phyloP scores from a whole-genome alignment of 2,113 vertebrate genomes.

The Rhea pennata region DNA sequence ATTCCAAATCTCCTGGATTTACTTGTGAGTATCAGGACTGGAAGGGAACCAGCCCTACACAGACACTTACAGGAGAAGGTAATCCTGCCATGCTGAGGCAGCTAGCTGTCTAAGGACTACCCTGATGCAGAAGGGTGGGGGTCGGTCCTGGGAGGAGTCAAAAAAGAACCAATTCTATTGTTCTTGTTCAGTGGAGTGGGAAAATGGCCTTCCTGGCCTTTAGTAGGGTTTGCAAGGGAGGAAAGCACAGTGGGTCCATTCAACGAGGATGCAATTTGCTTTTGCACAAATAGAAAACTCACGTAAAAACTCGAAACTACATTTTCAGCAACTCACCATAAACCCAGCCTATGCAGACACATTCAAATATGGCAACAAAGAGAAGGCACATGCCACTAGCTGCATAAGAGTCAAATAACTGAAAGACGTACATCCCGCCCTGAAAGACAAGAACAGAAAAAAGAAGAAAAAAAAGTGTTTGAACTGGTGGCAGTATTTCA shows the following conservation, averaged over 20 bases:
- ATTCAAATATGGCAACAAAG: constrained; percentile 98
- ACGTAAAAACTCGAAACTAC: neutral
- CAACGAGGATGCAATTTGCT: neutral
- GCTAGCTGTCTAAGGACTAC: neutral
- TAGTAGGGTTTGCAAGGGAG: neutral
- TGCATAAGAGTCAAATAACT: constrained; percentile 95
- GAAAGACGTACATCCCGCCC: constrained; percentile 99
- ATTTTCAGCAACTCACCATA: constrained; percentile 86
- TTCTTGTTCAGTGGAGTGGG: neutral
- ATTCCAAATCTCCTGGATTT: neutral
- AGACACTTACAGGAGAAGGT: neutral
- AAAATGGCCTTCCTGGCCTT: neutral
- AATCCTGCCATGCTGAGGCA: neutral
- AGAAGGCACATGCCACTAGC: constrained; percentile 98
- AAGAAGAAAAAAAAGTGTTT: neutral
- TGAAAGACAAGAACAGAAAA: constrained; percentile 54
- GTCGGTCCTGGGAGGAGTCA: neutral
- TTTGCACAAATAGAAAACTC: neutral
- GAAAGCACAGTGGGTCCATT: neutral
- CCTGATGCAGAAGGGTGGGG: neutral
- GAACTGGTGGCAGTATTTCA: neutral
- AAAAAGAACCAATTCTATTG: neutral
- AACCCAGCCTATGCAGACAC: constrained; percentile 96
- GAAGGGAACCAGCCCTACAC: neutral
- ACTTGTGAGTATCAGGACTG: too few relatives aligned